These are phyloP conservation scores for Hyaena hyaena DNA, from an alignment of 2,113 vertebrate species.

Conservation along the genomic window DNA sequence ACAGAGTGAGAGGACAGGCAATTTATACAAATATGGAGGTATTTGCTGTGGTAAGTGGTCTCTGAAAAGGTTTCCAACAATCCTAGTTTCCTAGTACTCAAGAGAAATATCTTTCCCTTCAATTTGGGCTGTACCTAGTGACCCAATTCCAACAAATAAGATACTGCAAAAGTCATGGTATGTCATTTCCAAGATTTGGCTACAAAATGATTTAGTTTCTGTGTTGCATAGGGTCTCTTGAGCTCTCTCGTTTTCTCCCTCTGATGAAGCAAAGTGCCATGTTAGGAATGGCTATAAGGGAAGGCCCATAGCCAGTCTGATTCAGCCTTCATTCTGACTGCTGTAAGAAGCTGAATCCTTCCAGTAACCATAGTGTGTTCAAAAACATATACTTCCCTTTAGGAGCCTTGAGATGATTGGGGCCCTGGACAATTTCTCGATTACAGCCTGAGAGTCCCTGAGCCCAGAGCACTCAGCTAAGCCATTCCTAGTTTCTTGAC, in stretches of 20 bases:
- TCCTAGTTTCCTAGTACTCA: neutral
- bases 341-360: conserved; percentile 31
- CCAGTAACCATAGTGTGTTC: neutral
- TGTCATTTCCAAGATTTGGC: neutral
- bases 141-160: conserved; percentile 15
- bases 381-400: neutral
- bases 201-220: conserved; percentile 18
- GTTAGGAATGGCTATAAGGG: neutral
- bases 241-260: neutral
- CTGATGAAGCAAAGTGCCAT: neutral
- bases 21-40: neutral
- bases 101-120: neutral
- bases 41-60: neutral
- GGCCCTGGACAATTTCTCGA: neutral
- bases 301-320: neutral
- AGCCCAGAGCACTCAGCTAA: neutral
- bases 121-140: neutral
- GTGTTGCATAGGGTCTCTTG: neutral
- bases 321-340: neutral
- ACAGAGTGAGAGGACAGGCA: neutral
- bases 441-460: neutral
- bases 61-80: neutral
- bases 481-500: neutral
- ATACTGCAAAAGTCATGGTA: neutral
- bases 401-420: neutral